A percentile compares a stretch with the other conserved stretches of the same genome.
phyloP scores from a whole-genome alignment of 2,113 vertebrate species.

The Hippoglossus stenolepis region DNA sequence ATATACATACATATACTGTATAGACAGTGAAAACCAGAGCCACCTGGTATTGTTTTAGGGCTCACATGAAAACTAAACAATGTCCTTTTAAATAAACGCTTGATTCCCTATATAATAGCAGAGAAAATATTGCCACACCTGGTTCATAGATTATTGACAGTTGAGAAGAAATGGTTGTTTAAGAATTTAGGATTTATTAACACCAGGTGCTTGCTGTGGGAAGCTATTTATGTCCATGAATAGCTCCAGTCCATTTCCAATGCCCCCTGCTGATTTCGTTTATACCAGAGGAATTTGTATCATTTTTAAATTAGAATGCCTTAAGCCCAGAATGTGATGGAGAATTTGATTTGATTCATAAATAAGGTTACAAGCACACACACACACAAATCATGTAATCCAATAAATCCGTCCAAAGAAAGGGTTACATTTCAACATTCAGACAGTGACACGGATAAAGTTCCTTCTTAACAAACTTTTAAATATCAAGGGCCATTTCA shows the following conservation, averaged over 20 bases:
- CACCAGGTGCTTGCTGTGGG: slow-evolving; percentile 7
- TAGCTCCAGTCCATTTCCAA: no score
- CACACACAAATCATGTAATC: neutral
- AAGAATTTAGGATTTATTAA: slow-evolving; percentile 20
- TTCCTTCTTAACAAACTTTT: neutral
- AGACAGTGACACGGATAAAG: slow-evolving; percentile 2
- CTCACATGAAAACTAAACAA: no score
- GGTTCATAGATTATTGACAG: slow-evolving; percentile 6
- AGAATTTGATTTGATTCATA: neutral
- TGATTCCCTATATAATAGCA: neutral
- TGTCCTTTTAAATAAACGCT: neutral
- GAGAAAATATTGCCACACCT: slow-evolving; percentile 10
- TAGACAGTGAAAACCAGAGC: no score
- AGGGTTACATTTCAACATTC: slow-evolving; percentile 17
- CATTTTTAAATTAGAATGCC: no score
- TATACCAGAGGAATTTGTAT: no score
- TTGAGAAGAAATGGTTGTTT: neutral
- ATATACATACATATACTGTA: no score
- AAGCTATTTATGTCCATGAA: neutral
- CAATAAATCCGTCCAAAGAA: slow-evolving; percentile 6
- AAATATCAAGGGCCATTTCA: neutral
- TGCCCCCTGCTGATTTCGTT: no score
- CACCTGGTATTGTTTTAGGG: no score
- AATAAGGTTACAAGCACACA: no score
- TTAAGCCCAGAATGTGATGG: no score